Conservation (phyloP, 2,888 invertebrate species). For the Lycocerus yunnanus region DNA sequence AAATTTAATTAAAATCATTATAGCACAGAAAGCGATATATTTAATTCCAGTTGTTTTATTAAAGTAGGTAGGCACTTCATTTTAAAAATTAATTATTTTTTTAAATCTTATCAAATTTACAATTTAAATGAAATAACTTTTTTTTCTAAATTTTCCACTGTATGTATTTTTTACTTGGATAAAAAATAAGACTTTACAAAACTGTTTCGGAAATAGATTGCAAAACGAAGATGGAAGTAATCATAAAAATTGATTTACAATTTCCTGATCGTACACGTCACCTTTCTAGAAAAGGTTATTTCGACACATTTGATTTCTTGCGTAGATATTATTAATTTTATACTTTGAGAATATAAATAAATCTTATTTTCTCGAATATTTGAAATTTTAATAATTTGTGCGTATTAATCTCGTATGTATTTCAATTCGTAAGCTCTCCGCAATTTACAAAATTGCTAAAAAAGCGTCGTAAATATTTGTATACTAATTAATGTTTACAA, state of each 20-base stretch:
- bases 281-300: not conserved
- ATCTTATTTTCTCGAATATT: not conserved
- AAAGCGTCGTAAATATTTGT: not conserved
- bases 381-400: not conserved
- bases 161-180: not conserved
- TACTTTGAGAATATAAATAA: not conserved
- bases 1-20: not conserved
- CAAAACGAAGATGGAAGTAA: not conserved
- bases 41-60: not conserved
- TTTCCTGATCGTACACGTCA: not conserved
- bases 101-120: not conserved
- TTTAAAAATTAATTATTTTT: too few species aligned
- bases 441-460: not conserved
- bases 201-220: not conserved
- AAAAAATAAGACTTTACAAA: not conserved
- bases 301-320: not conserved
- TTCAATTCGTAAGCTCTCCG: not conserved
- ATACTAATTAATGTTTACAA: not conserved
- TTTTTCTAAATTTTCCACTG: not conserved
- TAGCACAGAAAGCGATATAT: not conserved
- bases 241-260: slow-evolving; percentile 2
- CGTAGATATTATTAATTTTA: not conserved
- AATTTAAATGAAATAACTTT: not conserved
- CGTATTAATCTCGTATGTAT: not conserved
- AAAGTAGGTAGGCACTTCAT: too few species aligned